A percentile compares a stretch with the other conserved stretches of the same genome.
phyloP scores from a whole-genome alignment of 2,113 vertebrate genomes.

The Rhinoptilus africanus region DNA sequence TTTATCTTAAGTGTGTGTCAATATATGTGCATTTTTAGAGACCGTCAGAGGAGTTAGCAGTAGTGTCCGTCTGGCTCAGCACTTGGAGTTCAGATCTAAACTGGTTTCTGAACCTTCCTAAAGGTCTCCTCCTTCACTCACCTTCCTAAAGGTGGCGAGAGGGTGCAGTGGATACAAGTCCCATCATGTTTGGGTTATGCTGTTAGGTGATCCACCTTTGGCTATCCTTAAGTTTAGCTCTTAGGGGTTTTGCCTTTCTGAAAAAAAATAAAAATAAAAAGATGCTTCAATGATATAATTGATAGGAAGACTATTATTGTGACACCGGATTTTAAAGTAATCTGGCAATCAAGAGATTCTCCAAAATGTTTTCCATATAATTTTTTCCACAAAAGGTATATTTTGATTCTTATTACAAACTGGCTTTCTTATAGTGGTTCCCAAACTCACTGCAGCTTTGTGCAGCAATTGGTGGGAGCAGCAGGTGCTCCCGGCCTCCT shows the following conservation, averaged over 20 bases:
- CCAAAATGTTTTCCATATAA: not conserved
- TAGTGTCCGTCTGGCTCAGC: not conserved
- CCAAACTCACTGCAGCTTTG: not conserved
- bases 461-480: not conserved
- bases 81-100: not conserved
- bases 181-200: not conserved
- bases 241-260: not conserved
- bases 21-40: not conserved
- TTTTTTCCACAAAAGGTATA: not conserved
- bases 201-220: not conserved
- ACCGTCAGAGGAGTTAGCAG: not conserved
- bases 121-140: not conserved
- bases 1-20: not conserved
- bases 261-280: not conserved
- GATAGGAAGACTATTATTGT: not conserved
- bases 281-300: not conserved
- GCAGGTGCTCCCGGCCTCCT: not conserved
- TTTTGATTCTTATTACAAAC: not conserved
- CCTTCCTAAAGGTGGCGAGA: not conserved
- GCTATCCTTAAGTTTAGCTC: not conserved
- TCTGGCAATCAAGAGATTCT: not conserved
- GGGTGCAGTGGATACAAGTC: not conserved
- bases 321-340: not conserved
- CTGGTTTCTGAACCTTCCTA: not conserved
- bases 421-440: not conserved